Conservation (phyloP, 1,140 invertebrate species). For the Babylonia areolata region DNA sequence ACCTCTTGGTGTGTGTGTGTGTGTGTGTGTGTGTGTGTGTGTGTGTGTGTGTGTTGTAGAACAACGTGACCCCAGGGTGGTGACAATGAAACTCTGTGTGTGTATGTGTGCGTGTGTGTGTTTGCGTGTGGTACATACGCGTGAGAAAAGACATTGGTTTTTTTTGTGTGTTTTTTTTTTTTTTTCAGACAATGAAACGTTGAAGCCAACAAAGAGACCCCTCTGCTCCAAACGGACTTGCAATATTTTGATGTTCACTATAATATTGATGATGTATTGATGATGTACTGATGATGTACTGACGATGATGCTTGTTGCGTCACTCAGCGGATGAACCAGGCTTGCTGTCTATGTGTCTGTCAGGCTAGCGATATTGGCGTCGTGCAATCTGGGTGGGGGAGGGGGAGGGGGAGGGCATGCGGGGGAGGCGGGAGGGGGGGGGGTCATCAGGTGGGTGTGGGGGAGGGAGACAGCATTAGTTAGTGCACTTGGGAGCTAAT, state of each 20-base stretch:
- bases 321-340: not conserved
- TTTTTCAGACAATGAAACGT: too few relatives aligned
- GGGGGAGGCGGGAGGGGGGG: not conserved
- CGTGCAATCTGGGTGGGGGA: not conserved
- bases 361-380: not conserved
- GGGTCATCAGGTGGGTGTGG: too few relatives aligned
- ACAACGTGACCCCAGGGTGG: too few relatives aligned
- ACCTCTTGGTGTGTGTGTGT: not conserved
- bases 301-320: not conserved
- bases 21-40: conserved; percentile 8
- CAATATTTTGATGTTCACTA: not conserved
- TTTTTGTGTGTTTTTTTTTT: too few relatives aligned
- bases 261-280: not conserved
- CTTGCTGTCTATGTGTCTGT: not conserved
- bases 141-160: too few relatives aligned
- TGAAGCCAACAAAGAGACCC: not conserved
- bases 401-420: not conserved
- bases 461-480: too few relatives aligned
- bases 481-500: too few relatives aligned
- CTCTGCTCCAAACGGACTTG: not conserved
- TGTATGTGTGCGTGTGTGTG: conserved; percentile 15
- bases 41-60: conserved; percentile 21
- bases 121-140: not conserved
- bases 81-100: not conserved
- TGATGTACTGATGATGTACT: not conserved